Base-by-base conservation (phyloP, 2,888 invertebrate genomes). In the Drosophila siamana region DNA sequence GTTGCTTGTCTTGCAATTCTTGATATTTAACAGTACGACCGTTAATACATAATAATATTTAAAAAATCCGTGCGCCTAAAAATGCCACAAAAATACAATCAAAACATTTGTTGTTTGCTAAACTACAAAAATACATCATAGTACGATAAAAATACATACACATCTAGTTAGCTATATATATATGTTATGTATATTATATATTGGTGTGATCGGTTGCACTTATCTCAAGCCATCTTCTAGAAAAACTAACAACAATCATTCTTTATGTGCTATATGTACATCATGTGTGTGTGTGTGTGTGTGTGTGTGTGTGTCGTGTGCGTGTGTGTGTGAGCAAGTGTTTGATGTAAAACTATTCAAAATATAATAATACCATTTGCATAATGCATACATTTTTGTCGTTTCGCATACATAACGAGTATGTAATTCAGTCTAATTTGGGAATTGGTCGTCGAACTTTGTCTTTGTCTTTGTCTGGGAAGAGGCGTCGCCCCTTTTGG, bases 341-440 rank as follows among this genome's bases (percentile, higher is more conserved):
- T 61, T 46, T 66, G 55, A 62, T 70, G 52, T 61, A 70, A 69
- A 85, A 70, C 65, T 83, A 81, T 68, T 83, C 67, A 80, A 83
- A 81, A 75, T 85, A 85, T 83, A 81, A 86, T 84, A 81, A 86
- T 85, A 81, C 69, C 69, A 70, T 74, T 78, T 78, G 67, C 44
- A 73, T 80, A 69, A 64, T 74, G 66, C 63, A 69, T 72, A 56
- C 19, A 76, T 68, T 43, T 74, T 71, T 73, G 60, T 74, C 62
- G 15, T 68, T 69, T 65, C 64, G 51, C 79, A 80, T 82, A 80
- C 69, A 78, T 61, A 62, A 33, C 43, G 4, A 15, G 22, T 55
- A 52, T 78, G 70, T 78, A 84, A 87, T 89, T 90, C 90, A 90
- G 90, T 90, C 90, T 90, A 90, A 88, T 89, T 86, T 75, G 84